phyloP scores from a whole-genome alignment of 2,113 vertebrate species.

The Sander vitreus region DNA sequence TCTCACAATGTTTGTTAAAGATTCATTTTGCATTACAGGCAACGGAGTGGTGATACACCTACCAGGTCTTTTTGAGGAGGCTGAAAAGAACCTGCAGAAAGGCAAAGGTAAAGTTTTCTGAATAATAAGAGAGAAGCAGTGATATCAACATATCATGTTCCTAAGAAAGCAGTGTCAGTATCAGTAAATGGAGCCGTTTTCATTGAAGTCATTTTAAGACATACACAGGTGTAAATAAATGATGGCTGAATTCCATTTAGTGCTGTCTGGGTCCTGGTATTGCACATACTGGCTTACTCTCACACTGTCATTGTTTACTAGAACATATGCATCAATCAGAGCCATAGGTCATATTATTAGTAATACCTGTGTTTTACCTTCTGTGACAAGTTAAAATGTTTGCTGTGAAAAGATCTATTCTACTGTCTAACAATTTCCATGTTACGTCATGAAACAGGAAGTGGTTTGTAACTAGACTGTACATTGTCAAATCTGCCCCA shows the following conservation, averaged over 20 bases:
- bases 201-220: background rate
- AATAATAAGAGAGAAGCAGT: background rate
- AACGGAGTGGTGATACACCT: slow-evolving; percentile 89
- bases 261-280: no score
- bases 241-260: background rate
- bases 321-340: no score
- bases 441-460: no score
- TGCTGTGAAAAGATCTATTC: background rate
- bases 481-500: no score
- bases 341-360: no score
- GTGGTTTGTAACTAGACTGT: no score
- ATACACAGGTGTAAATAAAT: background rate
- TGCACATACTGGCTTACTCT: no score
- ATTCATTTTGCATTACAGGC: slow-evolving; percentile 64
- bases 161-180: background rate
- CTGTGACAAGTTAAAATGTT: background rate
- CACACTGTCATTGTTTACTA: no score
- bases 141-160: background rate
- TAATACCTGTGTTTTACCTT: no score
- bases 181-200: background rate
- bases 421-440: background rate
- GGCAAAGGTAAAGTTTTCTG: slow-evolving; percentile 80
- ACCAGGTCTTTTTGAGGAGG: slow-evolving; percentile 88
- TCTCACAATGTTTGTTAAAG: background rate
- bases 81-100: slow-evolving; percentile 85